Conservation (phyloP, 2,888 invertebrate genomes). For the Sphaerophoria taeniata region DNA sequence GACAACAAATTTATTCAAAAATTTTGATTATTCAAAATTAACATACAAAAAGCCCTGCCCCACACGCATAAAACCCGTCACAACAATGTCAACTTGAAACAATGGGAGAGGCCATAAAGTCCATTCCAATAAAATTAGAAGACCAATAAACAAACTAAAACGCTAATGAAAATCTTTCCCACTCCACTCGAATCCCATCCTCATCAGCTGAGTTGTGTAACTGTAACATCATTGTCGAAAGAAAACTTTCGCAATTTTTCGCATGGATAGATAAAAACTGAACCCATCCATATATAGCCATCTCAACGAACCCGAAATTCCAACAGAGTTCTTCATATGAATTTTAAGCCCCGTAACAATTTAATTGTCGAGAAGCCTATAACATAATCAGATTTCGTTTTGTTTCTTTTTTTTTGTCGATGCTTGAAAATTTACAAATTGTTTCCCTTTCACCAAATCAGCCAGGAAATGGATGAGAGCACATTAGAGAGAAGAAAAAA, state of each 20-base stretch:
- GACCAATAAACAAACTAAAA: slow-evolving; percentile 10
- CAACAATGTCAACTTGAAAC: slow-evolving; percentile 7
- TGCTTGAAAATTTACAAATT: slow-evolving; percentile 49
- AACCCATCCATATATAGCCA: slow-evolving; percentile 25
- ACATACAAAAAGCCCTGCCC: not conserved
- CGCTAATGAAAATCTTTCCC: not conserved
- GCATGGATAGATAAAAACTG: slow-evolving; percentile 47
- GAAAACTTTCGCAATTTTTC: slow-evolving; percentile 31
- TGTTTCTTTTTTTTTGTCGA: slow-evolving; percentile 43
- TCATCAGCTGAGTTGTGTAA: not conserved
- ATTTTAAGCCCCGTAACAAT: slow-evolving; percentile 29
- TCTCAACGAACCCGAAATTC: slow-evolving; percentile 52
- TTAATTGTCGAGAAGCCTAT: slow-evolving; percentile 53
- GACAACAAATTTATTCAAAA: not conserved
- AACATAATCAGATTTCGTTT: slow-evolving; percentile 45
- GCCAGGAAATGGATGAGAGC: slow-evolving; percentile 18
- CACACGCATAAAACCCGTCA: not conserved
- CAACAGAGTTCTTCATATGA: slow-evolving; percentile 37
- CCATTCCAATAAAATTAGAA: slow-evolving; percentile 5
- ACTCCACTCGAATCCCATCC: no score
- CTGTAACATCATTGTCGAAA: not conserved
- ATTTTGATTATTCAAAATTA: slow-evolving; percentile 13
- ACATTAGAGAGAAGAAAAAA: slow-evolving; percentile 46
- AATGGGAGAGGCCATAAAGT: not conserved
- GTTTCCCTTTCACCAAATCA: slow-evolving; percentile 30